phyloP scores from a whole-genome alignment of 1,140 invertebrate species.

The Drosophila sproati region DNA sequence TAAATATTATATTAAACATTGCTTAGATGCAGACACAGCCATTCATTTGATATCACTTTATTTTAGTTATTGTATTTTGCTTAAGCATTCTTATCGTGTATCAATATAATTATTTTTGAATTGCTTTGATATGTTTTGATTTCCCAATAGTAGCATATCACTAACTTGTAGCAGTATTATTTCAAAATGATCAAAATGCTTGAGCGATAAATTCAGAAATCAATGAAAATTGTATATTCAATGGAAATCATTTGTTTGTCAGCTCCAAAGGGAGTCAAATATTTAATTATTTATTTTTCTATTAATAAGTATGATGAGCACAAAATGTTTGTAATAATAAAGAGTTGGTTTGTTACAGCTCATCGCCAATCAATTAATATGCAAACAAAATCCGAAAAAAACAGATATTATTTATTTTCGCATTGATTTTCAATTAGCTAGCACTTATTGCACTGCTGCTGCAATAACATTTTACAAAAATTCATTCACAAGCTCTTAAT shows the following conservation, averaged over 20 bases:
- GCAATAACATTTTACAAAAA: conserved; percentile 46
- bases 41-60: too few relatives aligned
- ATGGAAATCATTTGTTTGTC: conserved; percentile 1
- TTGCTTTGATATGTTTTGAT: too few relatives aligned
- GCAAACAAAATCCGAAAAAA: background rate
- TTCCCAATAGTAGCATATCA: too few relatives aligned
- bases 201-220: too few relatives aligned
- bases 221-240: background rate
- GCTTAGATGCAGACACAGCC: too few relatives aligned
- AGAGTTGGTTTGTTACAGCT: conserved; percentile 13
- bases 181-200: too few relatives aligned
- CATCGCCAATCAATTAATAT: conserved; percentile 11
- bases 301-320: background rate
- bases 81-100: too few relatives aligned
- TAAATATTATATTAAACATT: too few relatives aligned
- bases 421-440: conserved; percentile 71
- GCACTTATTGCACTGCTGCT: conserved; percentile 50
- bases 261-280: background rate
- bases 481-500: conserved; percentile 35
- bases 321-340: conserved; percentile 7
- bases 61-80: too few relatives aligned
- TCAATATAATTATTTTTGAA: too few relatives aligned
- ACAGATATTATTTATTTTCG: conserved; percentile 13
- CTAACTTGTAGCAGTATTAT: too few relatives aligned
- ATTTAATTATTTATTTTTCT: conserved; percentile 2